Conservation (phyloP, 2,797 vertebrate species). For the Sebastes kiyomatsui region DNA sequence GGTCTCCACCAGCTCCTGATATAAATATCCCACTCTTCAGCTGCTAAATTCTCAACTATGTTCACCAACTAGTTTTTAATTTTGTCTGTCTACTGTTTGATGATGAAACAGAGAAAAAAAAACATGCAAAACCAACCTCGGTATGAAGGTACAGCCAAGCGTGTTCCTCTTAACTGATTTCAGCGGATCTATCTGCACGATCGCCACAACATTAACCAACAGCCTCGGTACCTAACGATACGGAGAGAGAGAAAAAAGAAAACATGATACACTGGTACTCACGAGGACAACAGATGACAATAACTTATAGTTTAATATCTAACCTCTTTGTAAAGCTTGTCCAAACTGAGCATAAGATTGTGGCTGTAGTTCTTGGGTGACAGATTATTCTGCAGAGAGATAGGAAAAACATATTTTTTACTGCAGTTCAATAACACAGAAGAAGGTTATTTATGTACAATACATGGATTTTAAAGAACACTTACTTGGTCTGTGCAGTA, state of each 20-base stretch:
- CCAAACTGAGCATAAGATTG: slow-evolving; percentile 84
- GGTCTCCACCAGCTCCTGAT: not conserved
- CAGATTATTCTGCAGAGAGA: slow-evolving; percentile 77
- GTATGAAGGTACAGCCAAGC: slow-evolving; percentile 74
- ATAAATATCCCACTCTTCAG: not conserved
- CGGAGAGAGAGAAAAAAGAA: not conserved
- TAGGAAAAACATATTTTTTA: not conserved
- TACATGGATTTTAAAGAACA: not conserved
- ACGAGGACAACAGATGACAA: not conserved
- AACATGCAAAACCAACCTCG: slow-evolving; percentile 78
- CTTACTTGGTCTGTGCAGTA: slow-evolving; percentile 89
- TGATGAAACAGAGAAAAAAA: not conserved
- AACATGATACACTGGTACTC: not conserved
- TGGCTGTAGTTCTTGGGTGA: slow-evolving; percentile 83
- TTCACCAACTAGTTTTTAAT: not conserved
- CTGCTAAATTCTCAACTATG: not conserved
- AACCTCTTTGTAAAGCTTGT: slow-evolving; percentile 88
- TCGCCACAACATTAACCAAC: slow-evolving; percentile 87
- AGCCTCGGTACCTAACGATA: slow-evolving; percentile 85
- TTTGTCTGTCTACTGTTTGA: not conserved
- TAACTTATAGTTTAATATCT: not conserved
- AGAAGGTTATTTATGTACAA: not conserved
- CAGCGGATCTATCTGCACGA: slow-evolving; percentile 84
- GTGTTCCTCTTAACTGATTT: slow-evolving; percentile 75
- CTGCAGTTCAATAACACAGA: not conserved